phyloP scores from a whole-genome alignment of 2,113 vertebrate genomes.

The Uropsilus gracilis region DNA sequence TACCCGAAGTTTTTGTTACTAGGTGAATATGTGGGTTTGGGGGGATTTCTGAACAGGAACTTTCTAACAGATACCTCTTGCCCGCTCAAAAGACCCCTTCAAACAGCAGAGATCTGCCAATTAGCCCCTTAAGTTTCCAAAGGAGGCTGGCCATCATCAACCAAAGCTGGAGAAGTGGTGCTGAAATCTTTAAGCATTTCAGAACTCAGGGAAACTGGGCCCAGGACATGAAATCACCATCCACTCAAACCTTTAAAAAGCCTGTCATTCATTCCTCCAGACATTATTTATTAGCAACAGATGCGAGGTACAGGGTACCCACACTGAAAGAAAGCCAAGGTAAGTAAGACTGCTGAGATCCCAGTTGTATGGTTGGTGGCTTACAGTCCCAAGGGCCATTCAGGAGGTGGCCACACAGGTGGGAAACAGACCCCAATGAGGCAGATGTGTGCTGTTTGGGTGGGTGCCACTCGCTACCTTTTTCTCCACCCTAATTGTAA shows the following conservation, averaged over 20 bases:
- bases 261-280: neutral
- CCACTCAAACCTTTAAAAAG: neutral
- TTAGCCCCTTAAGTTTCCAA: neutral
- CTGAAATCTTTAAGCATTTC: constrained; percentile 19
- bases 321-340: neutral
- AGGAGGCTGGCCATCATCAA: neutral
- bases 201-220: neutral
- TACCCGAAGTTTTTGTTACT: neutral
- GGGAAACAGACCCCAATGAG: neutral
- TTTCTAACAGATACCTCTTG: constrained; percentile 19
- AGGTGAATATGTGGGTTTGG: neutral
- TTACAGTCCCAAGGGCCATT: neutral
- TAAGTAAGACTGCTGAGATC: neutral
- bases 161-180: neutral
- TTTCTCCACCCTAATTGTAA: neutral
- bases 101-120: neutral
- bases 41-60: constrained; percentile 23
- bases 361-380: no score
- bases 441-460: neutral
- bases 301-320: neutral
- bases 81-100: neutral
- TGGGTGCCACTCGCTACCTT: neutral
- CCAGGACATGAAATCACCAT: constrained; percentile 29
- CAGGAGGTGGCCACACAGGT: neutral
- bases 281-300: neutral